Conservation (phyloP, 2,113 vertebrate species). For the Onychorhynchus coronatus region DNA sequence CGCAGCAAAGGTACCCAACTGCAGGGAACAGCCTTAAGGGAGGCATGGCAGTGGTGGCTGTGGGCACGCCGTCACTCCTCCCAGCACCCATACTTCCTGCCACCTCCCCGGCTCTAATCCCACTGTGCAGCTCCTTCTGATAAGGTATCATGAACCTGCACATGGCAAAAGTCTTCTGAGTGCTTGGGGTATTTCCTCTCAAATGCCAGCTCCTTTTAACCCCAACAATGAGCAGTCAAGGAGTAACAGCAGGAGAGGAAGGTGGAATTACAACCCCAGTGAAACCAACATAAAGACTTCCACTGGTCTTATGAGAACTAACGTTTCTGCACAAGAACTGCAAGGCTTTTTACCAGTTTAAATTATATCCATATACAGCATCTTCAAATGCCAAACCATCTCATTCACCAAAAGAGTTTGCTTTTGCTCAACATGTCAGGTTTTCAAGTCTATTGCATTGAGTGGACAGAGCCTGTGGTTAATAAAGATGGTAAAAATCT, state of each 20-base stretch:
- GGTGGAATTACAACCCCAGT: neutral
- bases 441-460: neutral
- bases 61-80: neutral
- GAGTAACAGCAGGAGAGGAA: rapidly evolving
- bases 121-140: rapidly evolving
- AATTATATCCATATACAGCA: neutral
- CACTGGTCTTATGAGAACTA: neutral
- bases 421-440: neutral
- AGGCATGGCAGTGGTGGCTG: rapidly evolving
- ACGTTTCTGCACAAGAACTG: neutral
- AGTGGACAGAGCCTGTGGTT: neutral
- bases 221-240: neutral
- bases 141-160: neutral
- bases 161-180: neutral
- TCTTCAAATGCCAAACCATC: neutral
- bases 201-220: neutral
- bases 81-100: neutral
- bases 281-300: neutral
- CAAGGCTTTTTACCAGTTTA: neutral
- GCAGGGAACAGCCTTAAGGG: neutral
- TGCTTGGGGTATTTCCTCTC: neutral
- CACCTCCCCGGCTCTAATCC: neutral
- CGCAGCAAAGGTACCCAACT: no score
- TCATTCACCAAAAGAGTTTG: neutral
- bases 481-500: neutral